phyloP scores from a whole-genome alignment of 2,113 vertebrate genomes.

The Eidolon helvum region DNA sequence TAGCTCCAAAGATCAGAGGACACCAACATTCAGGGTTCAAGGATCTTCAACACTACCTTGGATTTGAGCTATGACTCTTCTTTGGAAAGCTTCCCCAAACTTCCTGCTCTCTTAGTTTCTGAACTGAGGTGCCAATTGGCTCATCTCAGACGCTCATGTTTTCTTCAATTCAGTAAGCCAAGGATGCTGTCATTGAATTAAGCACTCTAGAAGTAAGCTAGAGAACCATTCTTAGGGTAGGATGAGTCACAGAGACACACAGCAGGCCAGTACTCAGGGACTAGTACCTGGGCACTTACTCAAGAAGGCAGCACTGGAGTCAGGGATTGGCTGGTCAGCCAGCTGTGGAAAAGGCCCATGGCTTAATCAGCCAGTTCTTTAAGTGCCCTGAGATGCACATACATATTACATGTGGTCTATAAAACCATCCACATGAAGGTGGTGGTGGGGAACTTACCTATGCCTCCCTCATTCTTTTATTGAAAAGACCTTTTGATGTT shows the following conservation, averaged over 20 bases:
- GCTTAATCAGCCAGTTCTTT: background rate
- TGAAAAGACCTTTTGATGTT: background rate
- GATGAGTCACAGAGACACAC: background rate
- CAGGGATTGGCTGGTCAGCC: background rate
- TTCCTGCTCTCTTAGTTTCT: background rate
- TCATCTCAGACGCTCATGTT: background rate
- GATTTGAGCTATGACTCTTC: background rate
- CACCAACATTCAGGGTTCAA: background rate
- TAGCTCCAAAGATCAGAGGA: background rate
- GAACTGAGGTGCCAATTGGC: background rate
- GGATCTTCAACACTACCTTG: background rate
- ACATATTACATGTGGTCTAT: background rate
- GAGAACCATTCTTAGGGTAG: background rate
- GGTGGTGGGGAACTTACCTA: background rate
- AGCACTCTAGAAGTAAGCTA: background rate
- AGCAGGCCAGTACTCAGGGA: background rate
- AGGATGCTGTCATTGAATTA: background rate
- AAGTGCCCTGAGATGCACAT: background rate
- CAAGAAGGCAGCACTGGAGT: background rate
- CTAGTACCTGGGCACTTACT: background rate
- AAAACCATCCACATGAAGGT: background rate
- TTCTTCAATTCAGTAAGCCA: background rate
- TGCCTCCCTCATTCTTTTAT: background rate
- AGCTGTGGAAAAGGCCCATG: background rate
- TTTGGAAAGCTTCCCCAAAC: background rate